Evolutionary conservation across 2,113 vertebrate genomes (phyloP).

Genomic region (Dromiciops gliroides): DNA sequence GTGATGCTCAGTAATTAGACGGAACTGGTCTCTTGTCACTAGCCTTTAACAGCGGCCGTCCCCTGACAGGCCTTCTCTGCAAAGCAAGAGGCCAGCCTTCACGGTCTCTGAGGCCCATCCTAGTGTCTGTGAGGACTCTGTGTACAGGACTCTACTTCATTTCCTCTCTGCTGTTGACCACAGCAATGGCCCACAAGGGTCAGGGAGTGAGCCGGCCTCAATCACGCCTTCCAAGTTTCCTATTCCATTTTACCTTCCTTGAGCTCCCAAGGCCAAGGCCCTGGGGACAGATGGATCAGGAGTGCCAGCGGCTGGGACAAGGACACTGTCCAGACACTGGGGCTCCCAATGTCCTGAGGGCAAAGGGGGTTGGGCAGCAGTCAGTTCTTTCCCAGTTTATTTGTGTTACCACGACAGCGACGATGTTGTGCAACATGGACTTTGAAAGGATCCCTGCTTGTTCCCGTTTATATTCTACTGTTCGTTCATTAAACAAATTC

Average conservation of each 20-base stretch:
- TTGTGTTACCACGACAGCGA: constrained; percentile 85
- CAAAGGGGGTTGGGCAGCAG: constrained; percentile 59
- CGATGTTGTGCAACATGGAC: constrained; percentile 82
- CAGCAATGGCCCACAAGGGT: constrained; percentile 16
- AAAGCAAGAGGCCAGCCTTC: not conserved
- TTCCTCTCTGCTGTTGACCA: not conserved
- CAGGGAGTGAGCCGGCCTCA: not conserved
- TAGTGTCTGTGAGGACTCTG: not conserved
- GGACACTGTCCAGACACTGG: constrained; percentile 73
- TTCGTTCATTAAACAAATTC: constrained; percentile 89
- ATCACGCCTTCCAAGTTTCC: not conserved
- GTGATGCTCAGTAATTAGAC: not conserved
- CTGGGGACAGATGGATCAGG: constrained; percentile 52
- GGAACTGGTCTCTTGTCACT: not conserved
- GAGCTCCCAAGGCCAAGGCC: constrained; percentile 51
- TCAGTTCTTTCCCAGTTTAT: constrained; percentile 84
- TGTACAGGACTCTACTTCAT: not conserved
- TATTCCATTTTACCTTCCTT: constrained; percentile 34
- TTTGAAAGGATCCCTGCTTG: constrained; percentile 84
- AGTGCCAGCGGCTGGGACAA: not conserved
- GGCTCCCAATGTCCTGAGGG: constrained; percentile 77
- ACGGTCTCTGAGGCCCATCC: not conserved
- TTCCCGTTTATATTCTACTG: constrained; percentile 86
- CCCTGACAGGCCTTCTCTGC: not conserved
- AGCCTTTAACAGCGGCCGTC: not conserved